Evolutionary conservation across 2,113 vertebrate species (phyloP).

Genomic region (Planiliza haematocheilus): DNA sequence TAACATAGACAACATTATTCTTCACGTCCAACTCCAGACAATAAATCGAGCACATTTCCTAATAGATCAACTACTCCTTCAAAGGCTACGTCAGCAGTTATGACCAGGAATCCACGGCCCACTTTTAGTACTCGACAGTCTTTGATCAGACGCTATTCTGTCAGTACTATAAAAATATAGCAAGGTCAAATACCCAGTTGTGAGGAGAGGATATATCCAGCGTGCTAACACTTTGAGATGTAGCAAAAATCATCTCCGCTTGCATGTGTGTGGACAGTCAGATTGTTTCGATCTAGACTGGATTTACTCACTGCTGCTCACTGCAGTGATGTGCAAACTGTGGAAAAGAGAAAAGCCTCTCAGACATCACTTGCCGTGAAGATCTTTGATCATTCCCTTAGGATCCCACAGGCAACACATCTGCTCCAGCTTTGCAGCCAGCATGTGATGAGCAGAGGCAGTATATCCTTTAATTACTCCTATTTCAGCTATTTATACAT

Average conservation of each 20-base stretch:
- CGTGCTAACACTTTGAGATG: background rate
- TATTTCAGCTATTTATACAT: slow-evolving; percentile 68
- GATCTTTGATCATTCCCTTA: slow-evolving; percentile 71
- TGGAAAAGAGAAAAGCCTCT: slow-evolving; percentile 43
- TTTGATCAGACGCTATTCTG: background rate
- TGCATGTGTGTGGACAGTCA: slow-evolving; percentile 12
- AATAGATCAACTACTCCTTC: background rate
- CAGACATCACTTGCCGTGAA: slow-evolving; percentile 61
- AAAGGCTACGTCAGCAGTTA: background rate
- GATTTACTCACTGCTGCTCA: slow-evolving; percentile 6
- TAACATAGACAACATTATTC: too few species aligned
- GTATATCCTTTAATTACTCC: slow-evolving; percentile 77
- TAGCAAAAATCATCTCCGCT: slow-evolving; percentile 9
- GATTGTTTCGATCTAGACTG: slow-evolving; percentile 35
- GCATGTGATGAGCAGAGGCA: slow-evolving; percentile 66
- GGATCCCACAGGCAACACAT: slow-evolving; percentile 76
- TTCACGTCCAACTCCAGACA: too few species aligned
- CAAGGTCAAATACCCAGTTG: background rate
- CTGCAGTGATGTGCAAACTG: slow-evolving; percentile 32
- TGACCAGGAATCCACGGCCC: too few species aligned
- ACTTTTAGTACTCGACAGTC: too few species aligned
- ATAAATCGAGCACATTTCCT: too few species aligned
- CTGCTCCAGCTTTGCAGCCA: slow-evolving; percentile 70
- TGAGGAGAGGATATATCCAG: background rate
- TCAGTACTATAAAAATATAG: background rate